Evolutionary conservation across 1,140 invertebrate genomes (phyloP).

Genomic region (Campoletis sonorensis): DNA sequence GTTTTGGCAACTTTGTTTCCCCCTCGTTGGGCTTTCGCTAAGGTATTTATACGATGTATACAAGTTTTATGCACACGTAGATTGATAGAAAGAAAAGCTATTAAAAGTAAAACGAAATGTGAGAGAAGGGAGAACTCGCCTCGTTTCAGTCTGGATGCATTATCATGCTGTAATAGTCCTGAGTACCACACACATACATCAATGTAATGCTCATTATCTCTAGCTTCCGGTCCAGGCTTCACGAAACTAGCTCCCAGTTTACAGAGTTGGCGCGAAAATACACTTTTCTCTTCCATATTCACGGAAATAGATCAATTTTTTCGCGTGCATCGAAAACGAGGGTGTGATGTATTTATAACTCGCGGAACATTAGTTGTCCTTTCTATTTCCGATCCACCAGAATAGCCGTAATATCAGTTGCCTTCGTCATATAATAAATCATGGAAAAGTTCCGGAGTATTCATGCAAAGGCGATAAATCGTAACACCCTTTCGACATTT

Average conservation of each 20-base stretch:
- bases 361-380: conserved; percentile 65
- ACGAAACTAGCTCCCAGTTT: not conserved
- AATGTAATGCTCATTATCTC: conserved; percentile 9
- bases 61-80: not conserved
- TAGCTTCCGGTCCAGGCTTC: not conserved
- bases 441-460: not conserved
- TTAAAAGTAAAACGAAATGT: conserved; percentile 5
- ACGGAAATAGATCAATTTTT: not conserved
- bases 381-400: conserved; percentile 48
- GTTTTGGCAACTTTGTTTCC: too few species aligned
- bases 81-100: not conserved
- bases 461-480: not conserved
- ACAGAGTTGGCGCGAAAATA: not conserved
- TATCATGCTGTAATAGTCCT: not conserved
- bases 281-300: not conserved
- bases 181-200: not conserved
- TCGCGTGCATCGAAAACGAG: not conserved
- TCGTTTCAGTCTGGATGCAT: not conserved
- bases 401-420: not conserved
- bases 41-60: not conserved
- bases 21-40: not conserved
- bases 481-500: not conserved
- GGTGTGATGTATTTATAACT: conserved; percentile 67
- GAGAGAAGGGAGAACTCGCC: not conserved
- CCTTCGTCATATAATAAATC: not conserved